Base-by-base conservation (phyloP, 1,140 invertebrate genomes). In the Leptinotarsa undecemlineata region DNA sequence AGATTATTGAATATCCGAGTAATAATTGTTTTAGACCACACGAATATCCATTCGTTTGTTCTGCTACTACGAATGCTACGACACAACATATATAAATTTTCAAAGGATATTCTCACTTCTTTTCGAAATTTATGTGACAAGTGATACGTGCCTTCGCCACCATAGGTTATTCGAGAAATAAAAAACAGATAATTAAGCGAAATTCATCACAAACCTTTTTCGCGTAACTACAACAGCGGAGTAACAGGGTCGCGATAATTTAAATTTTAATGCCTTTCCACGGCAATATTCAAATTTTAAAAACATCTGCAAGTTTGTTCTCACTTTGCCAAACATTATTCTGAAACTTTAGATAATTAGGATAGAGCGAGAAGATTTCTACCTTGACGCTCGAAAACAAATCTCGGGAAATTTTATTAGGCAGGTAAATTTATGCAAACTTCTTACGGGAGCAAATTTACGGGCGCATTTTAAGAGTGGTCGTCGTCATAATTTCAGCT, bases 321-420 rank as follows among this genome's bases (percentile, higher is more conserved):
- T 64, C 71, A 72, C 60, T 72, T 72, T 72, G 61, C 71, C 71
- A 72, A 72, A 72, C 71, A 72, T 64, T 72, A 72, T 72, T 72
- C 71, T 47, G 33, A 63, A 72, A 72, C 71, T 72, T 72, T 19
- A 33, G 47, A 64, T 72, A 72, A 72, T 72, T 72, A 72, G 61
- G 60, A 72, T 61, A 23, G 48, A 21, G 51, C 26, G 48, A 51
- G 62, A 61, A 15, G 20, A 33, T 61, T 70, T 15, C 47, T 60
- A 70, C 68, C 48, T 72, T 72, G 62, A 64, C 61, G 71, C 23
- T 60, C 23, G 57, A 72, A 63, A 63, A 64, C 71, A 72, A 72
- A 17, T 62, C 68, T 60, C 19, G 21, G 23, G 60, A 64, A 64
- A 72, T 72, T 72, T 72, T 72, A 64, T 72, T 72, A 72, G n/a